These are phyloP conservation scores for Brachionus calyciflorus DNA, from an alignment of 1,140 invertebrate species.

Conservation along the genomic window DNA sequence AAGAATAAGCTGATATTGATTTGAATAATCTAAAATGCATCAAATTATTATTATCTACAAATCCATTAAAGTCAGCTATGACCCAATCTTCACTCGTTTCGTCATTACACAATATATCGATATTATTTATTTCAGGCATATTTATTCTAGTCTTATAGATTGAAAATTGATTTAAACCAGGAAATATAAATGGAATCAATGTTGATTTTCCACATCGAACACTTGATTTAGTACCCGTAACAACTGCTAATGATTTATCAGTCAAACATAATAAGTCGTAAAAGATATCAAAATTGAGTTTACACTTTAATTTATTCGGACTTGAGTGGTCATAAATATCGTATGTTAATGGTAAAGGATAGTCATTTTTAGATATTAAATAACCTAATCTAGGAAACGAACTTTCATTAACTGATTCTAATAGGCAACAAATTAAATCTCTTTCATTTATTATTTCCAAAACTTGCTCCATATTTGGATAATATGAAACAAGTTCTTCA, in stretches of 20 bases:
- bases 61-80: background rate
- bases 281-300: slow-evolving; percentile 16
- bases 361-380: background rate
- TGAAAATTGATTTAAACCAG: background rate
- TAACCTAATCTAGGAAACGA: background rate
- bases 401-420: background rate
- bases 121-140: background rate
- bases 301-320: background rate
- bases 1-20: slow-evolving; percentile 1
- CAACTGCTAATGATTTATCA: background rate
- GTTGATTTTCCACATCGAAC: slow-evolving; percentile 1
- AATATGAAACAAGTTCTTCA: too few relatives aligned
- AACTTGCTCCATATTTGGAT: too few relatives aligned
- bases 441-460: background rate
- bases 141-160: background rate
- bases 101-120: background rate
- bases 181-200: background rate
- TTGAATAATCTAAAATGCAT: background rate
- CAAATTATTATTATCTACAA: too few relatives aligned
- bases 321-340: background rate
- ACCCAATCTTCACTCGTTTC: background rate
- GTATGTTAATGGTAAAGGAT: background rate
- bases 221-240: background rate
- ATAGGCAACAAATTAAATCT: background rate
- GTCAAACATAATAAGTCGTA: background rate